phyloP scores from a whole-genome alignment of 2,888 invertebrate species.

The Ophioninae sp. region DNA sequence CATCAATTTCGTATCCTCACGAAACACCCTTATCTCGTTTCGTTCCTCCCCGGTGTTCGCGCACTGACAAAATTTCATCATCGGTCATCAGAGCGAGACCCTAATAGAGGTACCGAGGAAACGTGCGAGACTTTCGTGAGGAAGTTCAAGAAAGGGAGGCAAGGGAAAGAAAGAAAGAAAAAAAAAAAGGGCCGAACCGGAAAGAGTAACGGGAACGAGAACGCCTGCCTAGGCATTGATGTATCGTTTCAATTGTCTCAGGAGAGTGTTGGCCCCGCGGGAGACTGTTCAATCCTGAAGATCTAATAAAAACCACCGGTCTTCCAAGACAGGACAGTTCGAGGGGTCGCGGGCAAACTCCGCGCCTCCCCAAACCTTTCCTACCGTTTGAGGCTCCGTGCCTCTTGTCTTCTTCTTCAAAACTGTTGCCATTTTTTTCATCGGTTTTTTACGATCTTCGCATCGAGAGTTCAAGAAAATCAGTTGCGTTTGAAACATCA shows the following conservation, averaged over 20 bases:
- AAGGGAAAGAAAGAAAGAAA: background rate
- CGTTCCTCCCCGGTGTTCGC: no score
- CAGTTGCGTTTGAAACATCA: background rate
- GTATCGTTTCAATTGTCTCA: conserved; percentile 71
- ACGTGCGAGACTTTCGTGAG: background rate
- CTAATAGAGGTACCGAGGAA: background rate
- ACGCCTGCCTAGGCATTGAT: conserved; percentile 63
- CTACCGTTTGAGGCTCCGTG: conserved; percentile 6
- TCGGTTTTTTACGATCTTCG: conserved; percentile 24
- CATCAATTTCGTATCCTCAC: no score
- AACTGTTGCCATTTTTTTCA: conserved; percentile 36
- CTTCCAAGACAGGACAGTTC: conserved; percentile 45
- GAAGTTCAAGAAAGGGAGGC: no score
- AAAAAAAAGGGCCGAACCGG: conserved; percentile 2
- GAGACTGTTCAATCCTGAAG: conserved; percentile 54
- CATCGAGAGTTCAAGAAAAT: background rate
- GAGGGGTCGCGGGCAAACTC: conserved; percentile 14
- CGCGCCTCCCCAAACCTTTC: conserved; percentile 6
- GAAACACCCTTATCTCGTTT: no score
- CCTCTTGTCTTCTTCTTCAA: conserved; percentile 17
- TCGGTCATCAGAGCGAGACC: background rate
- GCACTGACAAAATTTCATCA: no score
- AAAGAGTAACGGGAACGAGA: conserved; percentile 36
- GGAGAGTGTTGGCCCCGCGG: conserved; percentile 58
- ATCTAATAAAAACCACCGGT: conserved; percentile 67